Conservation (phyloP, 2,888 invertebrate genomes). For the Drosophila eohydei region DNA sequence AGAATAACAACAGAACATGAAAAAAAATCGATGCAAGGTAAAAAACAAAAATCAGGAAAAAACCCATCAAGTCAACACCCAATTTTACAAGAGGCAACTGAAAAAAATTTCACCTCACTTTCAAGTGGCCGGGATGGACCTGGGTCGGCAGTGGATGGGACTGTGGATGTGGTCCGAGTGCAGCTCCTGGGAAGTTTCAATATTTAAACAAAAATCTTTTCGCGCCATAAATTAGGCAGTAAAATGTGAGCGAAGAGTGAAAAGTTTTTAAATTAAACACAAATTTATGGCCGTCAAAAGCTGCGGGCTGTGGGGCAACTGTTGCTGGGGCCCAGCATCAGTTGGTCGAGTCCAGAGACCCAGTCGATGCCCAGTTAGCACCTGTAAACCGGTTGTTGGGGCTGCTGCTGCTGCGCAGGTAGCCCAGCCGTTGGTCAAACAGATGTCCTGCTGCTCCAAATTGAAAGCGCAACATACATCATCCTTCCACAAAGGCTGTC, state of each 20-base stretch:
- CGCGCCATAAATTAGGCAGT: conserved; percentile 67
- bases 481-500: conserved; percentile 59
- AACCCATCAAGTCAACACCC: conserved; percentile 72
- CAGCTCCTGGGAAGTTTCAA: conserved; percentile 45
- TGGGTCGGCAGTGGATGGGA: not conserved
- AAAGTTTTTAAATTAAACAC: conserved; percentile 76
- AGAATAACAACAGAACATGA: not conserved
- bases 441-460: conserved; percentile 84
- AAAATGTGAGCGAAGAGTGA: conserved; percentile 68
- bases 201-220: conserved; percentile 68
- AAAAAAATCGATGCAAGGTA: not conserved
- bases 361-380: conserved; percentile 64
- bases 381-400: conserved; percentile 71
- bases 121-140: conserved; percentile 24
- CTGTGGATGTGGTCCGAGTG: not conserved
- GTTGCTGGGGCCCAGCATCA: conserved; percentile 10
- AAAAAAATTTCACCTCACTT: conserved; percentile 60
- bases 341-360: conserved; percentile 7
- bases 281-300: conserved; percentile 74
- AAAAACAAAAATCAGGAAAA: not conserved
- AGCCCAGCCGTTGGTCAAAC: conserved; percentile 62
- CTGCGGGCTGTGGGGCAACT: conserved; percentile 74
- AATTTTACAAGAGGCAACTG: conserved; percentile 50
- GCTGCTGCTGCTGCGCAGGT: conserved; percentile 32
- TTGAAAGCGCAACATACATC: conserved; percentile 81